These are phyloP conservation scores for Pseudomyrmex sp. DNA, from an alignment of 1,140 invertebrate species.

Conservation along the genomic window DNA sequence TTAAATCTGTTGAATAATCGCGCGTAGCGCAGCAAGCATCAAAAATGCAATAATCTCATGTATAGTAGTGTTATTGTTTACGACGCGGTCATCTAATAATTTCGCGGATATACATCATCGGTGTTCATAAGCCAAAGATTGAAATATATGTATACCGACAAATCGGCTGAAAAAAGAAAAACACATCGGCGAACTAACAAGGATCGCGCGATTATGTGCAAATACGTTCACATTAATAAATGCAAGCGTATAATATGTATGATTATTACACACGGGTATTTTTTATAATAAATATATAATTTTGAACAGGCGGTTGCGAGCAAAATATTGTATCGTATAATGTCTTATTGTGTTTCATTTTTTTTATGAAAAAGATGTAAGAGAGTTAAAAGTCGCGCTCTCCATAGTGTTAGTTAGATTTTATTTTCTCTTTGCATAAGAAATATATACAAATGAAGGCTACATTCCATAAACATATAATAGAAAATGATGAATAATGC, in stretches of 20 bases:
- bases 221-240: background rate
- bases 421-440: background rate
- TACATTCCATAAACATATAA: background rate
- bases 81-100: constrained; percentile 15
- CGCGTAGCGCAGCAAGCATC: background rate
- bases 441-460: background rate
- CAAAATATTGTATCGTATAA: too few species aligned
- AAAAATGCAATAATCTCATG: constrained; percentile 4
- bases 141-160: background rate
- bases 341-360: too few species aligned
- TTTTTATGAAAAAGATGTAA: too few species aligned
- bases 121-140: background rate
- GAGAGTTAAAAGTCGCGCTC: too few species aligned
- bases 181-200: background rate
- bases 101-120: constrained; percentile 4
- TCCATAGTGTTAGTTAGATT: background rate
- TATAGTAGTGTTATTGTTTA: constrained; percentile 29
- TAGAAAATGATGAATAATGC: constrained; percentile 26
- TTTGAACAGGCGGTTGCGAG: too few species aligned
- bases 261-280: too few species aligned
- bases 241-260: too few species aligned
- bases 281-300: too few species aligned
- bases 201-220: too few species aligned
- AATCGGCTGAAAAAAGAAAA: background rate
- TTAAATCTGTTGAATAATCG: constrained; percentile 64